These are phyloP conservation scores for Achroia grisella DNA, from an alignment of 1,140 invertebrate genomes.

Conservation along the genomic window DNA sequence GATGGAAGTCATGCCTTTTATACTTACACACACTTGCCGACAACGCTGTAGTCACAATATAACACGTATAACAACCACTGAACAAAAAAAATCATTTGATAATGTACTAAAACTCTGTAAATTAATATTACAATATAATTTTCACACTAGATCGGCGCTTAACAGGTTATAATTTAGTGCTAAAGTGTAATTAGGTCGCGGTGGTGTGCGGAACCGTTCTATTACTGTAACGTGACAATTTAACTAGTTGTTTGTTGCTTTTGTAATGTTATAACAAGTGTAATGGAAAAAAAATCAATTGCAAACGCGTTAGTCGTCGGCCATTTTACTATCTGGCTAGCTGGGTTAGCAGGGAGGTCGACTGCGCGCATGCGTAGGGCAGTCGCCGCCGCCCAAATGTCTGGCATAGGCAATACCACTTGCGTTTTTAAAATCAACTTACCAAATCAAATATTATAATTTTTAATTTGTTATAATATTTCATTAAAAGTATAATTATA, in stretches of 20 bases:
- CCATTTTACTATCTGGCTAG: slow-evolving; percentile 39
- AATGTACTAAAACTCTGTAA: background rate
- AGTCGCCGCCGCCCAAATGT: slow-evolving; percentile 9
- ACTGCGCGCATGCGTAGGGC: background rate
- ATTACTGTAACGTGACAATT: too few relatives aligned
- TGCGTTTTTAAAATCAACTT: slow-evolving; percentile 3
- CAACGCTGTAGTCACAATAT: background rate
- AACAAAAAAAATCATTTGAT: slow-evolving; percentile 5
- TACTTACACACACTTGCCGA: slow-evolving; percentile 20
- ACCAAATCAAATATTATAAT: background rate
- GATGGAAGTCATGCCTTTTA: background rate
- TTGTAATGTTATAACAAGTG: slow-evolving; percentile 10
- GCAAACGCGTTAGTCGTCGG: slow-evolving; percentile 27
- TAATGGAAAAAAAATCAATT: slow-evolving; percentile 44
- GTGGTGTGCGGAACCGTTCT: background rate
- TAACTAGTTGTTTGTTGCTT: background rate
- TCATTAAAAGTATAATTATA: too few relatives aligned
- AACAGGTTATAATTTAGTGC: slow-evolving; percentile 9
- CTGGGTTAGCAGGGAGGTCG: slow-evolving; percentile 21
- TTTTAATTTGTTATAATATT: too few relatives aligned
- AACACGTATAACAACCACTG: background rate
- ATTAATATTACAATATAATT: slow-evolving; percentile 1
- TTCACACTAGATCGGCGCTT: slow-evolving; percentile 1
- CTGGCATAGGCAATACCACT: slow-evolving; percentile 4
- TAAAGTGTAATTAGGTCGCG: background rate